Evolutionary conservation across 2,797 vertebrate species (phyloP).

Genomic region (Gymnodraco acuticeps): DNA sequence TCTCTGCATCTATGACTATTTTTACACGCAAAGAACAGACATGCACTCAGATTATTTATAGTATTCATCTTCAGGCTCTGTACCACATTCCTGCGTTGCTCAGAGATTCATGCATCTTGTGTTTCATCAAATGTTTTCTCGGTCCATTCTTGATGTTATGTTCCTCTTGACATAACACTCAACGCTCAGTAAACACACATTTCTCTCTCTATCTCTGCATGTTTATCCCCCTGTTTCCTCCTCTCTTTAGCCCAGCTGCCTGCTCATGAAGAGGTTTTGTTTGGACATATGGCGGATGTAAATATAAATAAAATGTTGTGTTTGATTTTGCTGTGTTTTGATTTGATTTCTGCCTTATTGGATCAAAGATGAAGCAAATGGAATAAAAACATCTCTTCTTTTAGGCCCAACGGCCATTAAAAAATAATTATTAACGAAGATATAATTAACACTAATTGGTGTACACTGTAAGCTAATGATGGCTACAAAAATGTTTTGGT

Average conservation of each 20-base stretch:
- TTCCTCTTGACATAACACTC: constrained; percentile 34
- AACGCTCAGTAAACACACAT: not conserved
- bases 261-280: not conserved
- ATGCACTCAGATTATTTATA: constrained; percentile 24
- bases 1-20: constrained; percentile 28
- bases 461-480: too few relatives aligned
- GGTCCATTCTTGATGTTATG: constrained; percentile 10
- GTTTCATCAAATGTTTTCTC: constrained; percentile 6
- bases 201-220: not conserved
- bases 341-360: too few relatives aligned
- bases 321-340: not conserved
- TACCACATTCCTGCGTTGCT: constrained; percentile 1
- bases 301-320: not conserved
- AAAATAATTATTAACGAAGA: too few relatives aligned
- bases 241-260: not conserved
- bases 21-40: constrained; percentile 19
- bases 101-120: constrained; percentile 1
- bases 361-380: too few relatives aligned
- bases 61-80: constrained; percentile 15
- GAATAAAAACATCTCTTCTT: too few relatives aligned
- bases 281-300: not conserved
- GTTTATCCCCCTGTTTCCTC: not conserved
- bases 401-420: too few relatives aligned
- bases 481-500: too few relatives aligned
- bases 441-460: too few relatives aligned